Conservation (phyloP, 2,797 vertebrate genomes). For the Spinus olivaceus region DNA sequence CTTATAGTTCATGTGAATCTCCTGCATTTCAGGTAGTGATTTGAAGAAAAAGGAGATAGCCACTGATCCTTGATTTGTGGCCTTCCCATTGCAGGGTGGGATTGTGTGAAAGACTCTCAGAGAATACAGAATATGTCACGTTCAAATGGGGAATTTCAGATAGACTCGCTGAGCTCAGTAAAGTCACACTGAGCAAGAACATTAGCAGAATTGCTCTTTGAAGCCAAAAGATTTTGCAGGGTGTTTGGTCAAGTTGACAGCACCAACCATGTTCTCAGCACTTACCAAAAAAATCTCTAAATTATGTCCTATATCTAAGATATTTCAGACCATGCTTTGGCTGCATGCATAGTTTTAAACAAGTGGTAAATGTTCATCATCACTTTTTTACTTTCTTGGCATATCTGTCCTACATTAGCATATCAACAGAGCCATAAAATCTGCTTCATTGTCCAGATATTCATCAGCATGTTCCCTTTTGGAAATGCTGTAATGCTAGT, state of each 20-base stretch:
- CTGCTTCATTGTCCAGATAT: neutral
- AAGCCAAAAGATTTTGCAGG: neutral
- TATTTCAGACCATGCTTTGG: neutral
- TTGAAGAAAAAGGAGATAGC: neutral
- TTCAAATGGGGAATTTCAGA: neutral
- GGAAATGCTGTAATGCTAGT: neutral
- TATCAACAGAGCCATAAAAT: neutral
- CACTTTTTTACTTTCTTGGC: neutral
- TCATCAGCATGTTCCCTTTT: neutral
- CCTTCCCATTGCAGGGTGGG: neutral
- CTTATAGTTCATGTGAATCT: neutral
- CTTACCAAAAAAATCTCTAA: neutral
- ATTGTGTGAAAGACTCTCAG: neutral
- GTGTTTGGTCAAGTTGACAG: neutral
- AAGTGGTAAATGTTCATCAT: neutral
- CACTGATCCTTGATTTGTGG: neutral
- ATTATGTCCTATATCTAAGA: neutral
- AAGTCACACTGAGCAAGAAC: neutral
- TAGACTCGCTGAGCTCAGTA: neutral
- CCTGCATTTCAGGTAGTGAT: neutral
- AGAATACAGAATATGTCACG: neutral
- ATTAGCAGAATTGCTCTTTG: neutral
- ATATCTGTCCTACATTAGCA: neutral
- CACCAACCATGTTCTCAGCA: neutral
- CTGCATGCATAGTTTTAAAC: neutral